Evolutionary conservation across 2,888 invertebrate genomes (phyloP).

Genomic region (Drosophila buzzatii): DNA sequence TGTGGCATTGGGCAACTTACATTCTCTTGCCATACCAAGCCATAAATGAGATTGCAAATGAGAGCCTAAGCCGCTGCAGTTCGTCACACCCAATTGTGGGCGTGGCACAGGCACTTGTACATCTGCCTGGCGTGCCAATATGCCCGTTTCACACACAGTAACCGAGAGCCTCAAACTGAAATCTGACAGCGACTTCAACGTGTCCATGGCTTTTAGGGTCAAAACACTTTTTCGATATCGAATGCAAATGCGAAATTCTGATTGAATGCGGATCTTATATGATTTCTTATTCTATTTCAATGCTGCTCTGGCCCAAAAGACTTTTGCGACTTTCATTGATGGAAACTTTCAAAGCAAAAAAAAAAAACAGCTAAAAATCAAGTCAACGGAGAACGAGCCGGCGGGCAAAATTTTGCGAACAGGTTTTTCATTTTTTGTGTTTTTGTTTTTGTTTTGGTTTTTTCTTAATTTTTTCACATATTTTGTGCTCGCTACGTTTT

Average conservation of each 20-base stretch:
- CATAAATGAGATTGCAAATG: not conserved
- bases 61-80: not conserved
- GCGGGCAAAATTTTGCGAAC: conserved; percentile 56
- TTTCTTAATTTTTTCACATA: conserved; percentile 20
- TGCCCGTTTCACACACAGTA: conserved; percentile 13
- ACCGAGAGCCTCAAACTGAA: not conserved
- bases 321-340: conserved; percentile 72
- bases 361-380: conserved; percentile 41
- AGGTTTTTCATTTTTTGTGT: conserved; percentile 49
- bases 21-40: not conserved
- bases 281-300: conserved; percentile 26
- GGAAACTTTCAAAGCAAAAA: conserved; percentile 67
- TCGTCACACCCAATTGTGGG: not conserved
- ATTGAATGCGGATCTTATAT: conserved; percentile 63
- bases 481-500: conserved; percentile 7
- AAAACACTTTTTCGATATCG: conserved; percentile 62
- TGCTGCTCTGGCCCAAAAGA: not conserved
- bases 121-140: not conserved
- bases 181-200: conserved; percentile 1
- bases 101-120: not conserved
- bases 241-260: conserved; percentile 57
- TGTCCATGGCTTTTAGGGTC: conserved; percentile 61
- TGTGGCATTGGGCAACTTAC: not conserved
- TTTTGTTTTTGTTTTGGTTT: conserved; percentile 13
- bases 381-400: conserved; percentile 58